These are phyloP conservation scores for Tychaedon coryphoeus DNA, from an alignment of 2,113 vertebrate genomes.

Conservation along the genomic window DNA sequence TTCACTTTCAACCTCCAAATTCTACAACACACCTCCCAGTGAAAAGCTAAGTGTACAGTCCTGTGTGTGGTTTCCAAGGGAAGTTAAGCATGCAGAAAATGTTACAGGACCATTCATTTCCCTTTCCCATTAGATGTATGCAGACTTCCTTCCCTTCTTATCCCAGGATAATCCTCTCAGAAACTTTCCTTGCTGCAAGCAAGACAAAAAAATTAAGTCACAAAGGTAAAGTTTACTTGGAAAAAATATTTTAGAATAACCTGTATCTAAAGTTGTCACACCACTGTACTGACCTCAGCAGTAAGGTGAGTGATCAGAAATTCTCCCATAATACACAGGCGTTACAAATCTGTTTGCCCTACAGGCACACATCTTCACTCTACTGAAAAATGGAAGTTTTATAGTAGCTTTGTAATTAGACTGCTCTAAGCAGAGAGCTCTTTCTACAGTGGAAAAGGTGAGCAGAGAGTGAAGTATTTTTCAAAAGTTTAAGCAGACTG, in stretches of 20 bases:
- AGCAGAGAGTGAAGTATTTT: background rate
- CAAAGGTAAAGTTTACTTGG: background rate
- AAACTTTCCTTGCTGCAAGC: background rate
- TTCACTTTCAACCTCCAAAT: background rate
- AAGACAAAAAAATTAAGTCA: background rate
- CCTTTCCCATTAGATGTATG: background rate
- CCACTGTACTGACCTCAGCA: background rate
- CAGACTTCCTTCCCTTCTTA: background rate
- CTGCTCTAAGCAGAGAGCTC: background rate
- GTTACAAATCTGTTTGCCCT: background rate
- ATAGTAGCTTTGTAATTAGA: background rate
- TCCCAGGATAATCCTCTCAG: background rate
- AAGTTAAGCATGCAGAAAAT: background rate
- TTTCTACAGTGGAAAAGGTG: background rate
- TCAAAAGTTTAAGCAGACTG: background rate
- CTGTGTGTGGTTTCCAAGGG: background rate
- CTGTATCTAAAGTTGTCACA: background rate
- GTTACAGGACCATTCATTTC: background rate
- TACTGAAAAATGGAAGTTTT: background rate
- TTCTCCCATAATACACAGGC: background rate
- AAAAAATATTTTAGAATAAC: background rate
- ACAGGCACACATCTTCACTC: background rate
- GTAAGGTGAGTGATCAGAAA: fast-evolving
- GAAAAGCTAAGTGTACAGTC: background rate
- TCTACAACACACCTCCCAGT: background rate